Conservation (phyloP, 2,113 vertebrate species). For the Bubo blakistoni region DNA sequence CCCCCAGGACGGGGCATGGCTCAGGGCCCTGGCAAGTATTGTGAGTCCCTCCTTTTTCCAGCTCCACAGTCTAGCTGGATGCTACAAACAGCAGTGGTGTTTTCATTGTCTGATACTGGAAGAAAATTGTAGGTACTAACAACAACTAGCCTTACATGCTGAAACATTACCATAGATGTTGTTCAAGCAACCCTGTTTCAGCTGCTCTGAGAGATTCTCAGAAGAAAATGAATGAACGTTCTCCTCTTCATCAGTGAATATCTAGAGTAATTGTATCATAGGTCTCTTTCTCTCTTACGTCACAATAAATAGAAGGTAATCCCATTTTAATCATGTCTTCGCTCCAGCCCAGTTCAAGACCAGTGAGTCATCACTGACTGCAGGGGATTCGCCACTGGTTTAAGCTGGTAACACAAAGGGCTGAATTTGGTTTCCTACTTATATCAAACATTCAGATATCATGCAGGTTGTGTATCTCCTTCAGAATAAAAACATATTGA, state of each 20-base stretch:
- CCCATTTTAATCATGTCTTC: not conserved
- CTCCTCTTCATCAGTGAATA: not conserved
- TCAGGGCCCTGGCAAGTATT: not conserved
- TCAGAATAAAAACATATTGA: not conserved
- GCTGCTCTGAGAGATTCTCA: not conserved
- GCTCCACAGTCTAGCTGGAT: not conserved
- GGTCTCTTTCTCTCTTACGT: not conserved
- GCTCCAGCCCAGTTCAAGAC: not conserved
- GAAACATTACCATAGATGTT: not conserved
- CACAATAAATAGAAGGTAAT: not conserved
- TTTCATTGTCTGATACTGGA: not conserved
- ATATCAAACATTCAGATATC: accelerated
- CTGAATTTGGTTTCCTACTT: not conserved
- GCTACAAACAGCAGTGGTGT: not conserved
- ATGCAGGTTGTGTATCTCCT: not conserved
- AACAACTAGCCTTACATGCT: not conserved
- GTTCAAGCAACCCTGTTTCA: not conserved
- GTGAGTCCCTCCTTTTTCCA: not conserved
- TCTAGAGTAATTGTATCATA: not conserved
- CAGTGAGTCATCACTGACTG: not conserved
- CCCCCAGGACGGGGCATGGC: accelerated
- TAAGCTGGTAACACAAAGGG: not conserved
- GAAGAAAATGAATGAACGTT: not conserved
- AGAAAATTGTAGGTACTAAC: not conserved
- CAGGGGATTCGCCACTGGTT: not conserved